Base-by-base conservation (phyloP, 2,113 vertebrate genomes). In the Antigone vipio region DNA sequence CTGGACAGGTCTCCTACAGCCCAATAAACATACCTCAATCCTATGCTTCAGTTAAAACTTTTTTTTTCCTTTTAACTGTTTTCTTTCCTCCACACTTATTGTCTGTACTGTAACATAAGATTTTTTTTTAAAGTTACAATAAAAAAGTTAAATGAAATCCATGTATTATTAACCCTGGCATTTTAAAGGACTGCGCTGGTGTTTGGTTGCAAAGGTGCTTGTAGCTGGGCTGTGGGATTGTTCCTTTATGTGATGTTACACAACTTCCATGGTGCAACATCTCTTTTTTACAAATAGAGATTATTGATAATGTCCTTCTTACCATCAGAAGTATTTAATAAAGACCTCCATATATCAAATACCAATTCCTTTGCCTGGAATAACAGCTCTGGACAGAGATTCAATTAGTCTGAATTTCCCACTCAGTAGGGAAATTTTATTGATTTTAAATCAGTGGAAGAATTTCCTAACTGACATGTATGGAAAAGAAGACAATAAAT, bases 1-100 rank as follows among this genome's bases (percentile, higher is more conserved):
- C 95, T 97, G 97, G 95, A 96, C 63, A 63, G 69, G 85, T 91
- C 92, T 90, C 79, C 32, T 2, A 55, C 72, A 96, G 84, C 55
- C 92, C 75, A 55, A 60, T 64, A 89, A 94, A 92, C 89, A 95
- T 14, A 83, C 88, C 53, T 88, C 87, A 79, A 6, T 56, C 79
- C 58, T n/a, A 38, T 35, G 77, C 69, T 86, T 80, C 58, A 69
- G 13, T 88, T 87, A 52, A 82, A 90, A 30, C 16, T 35, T 76
- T 85, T 76, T 59, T 49, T 56, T 73, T 40, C 21, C 59, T 89
- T 87, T 84, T n/a, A 83, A 55, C 32, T 35, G 58, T 21, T 83
- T 86, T 64, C 53, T 91, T 75, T 53, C 34, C 38, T 82, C 19
- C 27, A 89, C 40, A 38, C 15, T 75, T 80, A 64, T 35, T 94